A percentile compares a stretch with the other conserved stretches of the same genome.
phyloP scores from a whole-genome alignment of 2,797 vertebrate genomes.

The Salarias fasciatus region DNA sequence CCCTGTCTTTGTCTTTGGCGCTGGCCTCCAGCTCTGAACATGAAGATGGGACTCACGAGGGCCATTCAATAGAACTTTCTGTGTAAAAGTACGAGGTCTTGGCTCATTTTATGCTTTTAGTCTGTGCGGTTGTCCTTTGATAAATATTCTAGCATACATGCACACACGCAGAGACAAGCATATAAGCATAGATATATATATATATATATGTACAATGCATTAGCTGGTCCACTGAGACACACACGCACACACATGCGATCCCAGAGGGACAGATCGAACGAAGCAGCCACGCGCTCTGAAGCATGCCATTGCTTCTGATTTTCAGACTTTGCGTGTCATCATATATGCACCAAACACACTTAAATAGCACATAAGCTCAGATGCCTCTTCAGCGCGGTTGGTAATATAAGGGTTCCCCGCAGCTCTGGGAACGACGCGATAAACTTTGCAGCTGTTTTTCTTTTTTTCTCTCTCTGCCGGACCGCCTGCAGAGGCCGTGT shows the following conservation, averaged over 20 bases:
- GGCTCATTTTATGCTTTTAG: conserved; percentile 62
- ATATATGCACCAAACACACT: conserved; percentile 11
- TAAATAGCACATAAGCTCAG: conserved; percentile 19
- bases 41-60: conserved; percentile 30
- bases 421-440: conserved; percentile 32
- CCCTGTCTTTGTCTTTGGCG: conserved; percentile 24
- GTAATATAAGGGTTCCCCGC: conserved; percentile 21
- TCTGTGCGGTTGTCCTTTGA: conserved; percentile 47
- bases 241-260: conserved; percentile 35
- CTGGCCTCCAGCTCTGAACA: conserved; percentile 20
- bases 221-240: conserved; percentile 49
- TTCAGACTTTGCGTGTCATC: conserved; percentile 24
- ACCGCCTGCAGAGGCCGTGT: conserved; percentile 14
- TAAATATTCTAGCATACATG: conserved; percentile 63
- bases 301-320: conserved; percentile 33
- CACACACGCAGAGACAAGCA: conserved; percentile 13
- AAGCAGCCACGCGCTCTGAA: conserved; percentile 34
- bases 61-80: conserved; percentile 3
- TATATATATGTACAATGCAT: conserved; percentile 38
- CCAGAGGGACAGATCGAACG: conserved; percentile 54
- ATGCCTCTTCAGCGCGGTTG: conserved; percentile 1
- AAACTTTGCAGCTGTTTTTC: conserved; percentile 35
- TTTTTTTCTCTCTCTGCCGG: too few species aligned
- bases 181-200: too few species aligned
- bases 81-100: conserved; percentile 30